Evolutionary conservation across 2,113 vertebrate species (phyloP), one percentile per base, ranked within the genome.

Genomic region (Zeus faber): DNA sequence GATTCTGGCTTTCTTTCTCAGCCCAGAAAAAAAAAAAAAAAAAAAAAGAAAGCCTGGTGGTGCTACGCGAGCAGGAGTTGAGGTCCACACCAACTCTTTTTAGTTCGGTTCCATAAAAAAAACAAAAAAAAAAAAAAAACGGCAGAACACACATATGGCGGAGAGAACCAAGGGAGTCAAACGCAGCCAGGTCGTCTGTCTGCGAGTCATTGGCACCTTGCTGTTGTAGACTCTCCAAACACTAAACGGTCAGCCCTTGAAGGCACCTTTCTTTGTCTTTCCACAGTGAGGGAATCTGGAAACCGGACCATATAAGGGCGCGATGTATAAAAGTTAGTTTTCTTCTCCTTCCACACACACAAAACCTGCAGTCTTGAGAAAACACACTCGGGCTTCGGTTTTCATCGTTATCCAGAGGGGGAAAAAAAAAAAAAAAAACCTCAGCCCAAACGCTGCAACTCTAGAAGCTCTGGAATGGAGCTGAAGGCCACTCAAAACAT

Each of bases 201-300:
- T 53, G 65, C 62, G 58, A 58, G 65, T 70, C 74, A 75, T 65
- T 74, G 62, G 67, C 85, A 84, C 77, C 67, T 79, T 66, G 45
- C 53, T 3, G 79, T 61, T 75, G 70, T 70, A 55, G 70, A 58
- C 77, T 74, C 46, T 72, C 47, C 53, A 78, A 76, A 81, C 60
- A 77, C 43, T 49, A 45, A 60, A 70, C 68, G 76, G 37, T 35
- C 41, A 43, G 39, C 66, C 60, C 54, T 58, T 56, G 49, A 72
- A 74, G 65, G 70, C 79, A 72, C 41, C 45, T 47, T 54, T 51
- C 49, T 67, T 53, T 59, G 68, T 64, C 27, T 33, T n/a, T 10
- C 25, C 18, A 17, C 39, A 22, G 61, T 23, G 35, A 59, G 25
- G 58, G 51, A 58, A 57, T 71, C 53, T 69, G 56, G 54, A 72